Conservation (phyloP, 2,113 vertebrate species). For the Falcunculus frontatus region DNA sequence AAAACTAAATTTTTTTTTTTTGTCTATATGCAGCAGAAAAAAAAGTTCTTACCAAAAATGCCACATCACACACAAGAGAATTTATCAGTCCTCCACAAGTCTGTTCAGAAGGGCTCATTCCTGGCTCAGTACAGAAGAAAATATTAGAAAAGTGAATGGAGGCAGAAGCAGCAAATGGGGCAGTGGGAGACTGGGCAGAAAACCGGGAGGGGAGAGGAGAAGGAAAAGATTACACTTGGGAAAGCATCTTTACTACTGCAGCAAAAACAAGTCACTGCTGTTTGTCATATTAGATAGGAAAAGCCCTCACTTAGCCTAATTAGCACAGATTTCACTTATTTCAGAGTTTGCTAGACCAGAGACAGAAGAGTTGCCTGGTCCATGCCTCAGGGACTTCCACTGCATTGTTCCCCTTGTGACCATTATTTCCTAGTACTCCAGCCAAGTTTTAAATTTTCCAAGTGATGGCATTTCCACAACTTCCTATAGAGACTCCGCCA, state of each 20-base stretch:
- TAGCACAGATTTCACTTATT: background rate
- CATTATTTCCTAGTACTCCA: constrained; percentile 17
- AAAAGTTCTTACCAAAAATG: background rate
- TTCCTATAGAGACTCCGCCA: constrained; percentile 3
- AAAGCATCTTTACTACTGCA: background rate
- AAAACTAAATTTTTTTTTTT: background rate
- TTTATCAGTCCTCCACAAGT: background rate
- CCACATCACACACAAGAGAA: background rate
- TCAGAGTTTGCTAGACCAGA: background rate
- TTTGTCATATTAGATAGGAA: background rate
- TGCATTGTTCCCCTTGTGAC: background rate
- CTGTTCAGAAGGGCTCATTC: background rate
- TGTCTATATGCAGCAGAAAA: background rate
- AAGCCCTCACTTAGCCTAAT: background rate
- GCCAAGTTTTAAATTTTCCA: constrained; percentile 38
- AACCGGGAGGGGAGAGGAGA: background rate
- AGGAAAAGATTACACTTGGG: background rate
- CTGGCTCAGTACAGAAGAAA: background rate
- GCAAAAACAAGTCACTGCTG: background rate
- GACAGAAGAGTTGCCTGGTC: background rate
- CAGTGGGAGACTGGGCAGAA: background rate
- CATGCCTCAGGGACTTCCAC: background rate
- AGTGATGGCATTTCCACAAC: constrained; percentile 9
- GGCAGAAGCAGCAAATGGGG: background rate
- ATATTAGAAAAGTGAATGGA: background rate